Evolutionary conservation across 2,797 vertebrate genomes (phyloP).

Genomic region (Micropoecilia bifurca): DNA sequence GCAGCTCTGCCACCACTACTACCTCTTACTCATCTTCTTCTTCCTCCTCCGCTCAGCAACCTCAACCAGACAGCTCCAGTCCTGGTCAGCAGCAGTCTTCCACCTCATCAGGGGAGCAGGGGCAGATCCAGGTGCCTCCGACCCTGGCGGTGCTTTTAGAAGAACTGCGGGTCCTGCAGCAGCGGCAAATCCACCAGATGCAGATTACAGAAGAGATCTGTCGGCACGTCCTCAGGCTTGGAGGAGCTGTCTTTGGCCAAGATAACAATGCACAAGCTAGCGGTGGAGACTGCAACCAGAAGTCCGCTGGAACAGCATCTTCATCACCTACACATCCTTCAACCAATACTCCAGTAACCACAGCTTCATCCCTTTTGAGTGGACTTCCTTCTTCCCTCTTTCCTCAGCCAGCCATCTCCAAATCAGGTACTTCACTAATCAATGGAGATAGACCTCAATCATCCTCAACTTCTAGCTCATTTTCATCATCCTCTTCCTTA

Average conservation of each 20-base stretch:
- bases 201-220: conserved; percentile 96
- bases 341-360: conserved; percentile 62
- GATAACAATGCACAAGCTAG: conserved; percentile 58
- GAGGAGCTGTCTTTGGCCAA: conserved; percentile 78
- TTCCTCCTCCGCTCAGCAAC: conserved; percentile 71
- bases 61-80: conserved; percentile 83
- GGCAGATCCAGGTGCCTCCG: conserved; percentile 76
- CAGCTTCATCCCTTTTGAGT: conserved; percentile 67
- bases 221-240: conserved; percentile 89
- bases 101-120: conserved; percentile 69
- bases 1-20: conserved; percentile 81
- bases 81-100: conserved; percentile 80
- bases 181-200: conserved; percentile 95
- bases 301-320: conserved; percentile 69
- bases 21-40: conserved; percentile 78
- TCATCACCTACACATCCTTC: conserved; percentile 78
- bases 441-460: conserved; percentile 67
- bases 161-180: conserved; percentile 90
- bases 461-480: conserved; percentile 61
- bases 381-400: conserved; percentile 77
- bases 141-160: conserved; percentile 90
- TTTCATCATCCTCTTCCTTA: conserved; percentile 64
- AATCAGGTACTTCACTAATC: conserved; percentile 64
- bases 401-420: conserved; percentile 69
- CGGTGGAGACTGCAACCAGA: conserved; percentile 68